phyloP scores from a whole-genome alignment of 30 jellyfish, hydroid and myxozoan species.

The Cassiopea andromeda region DNA sequence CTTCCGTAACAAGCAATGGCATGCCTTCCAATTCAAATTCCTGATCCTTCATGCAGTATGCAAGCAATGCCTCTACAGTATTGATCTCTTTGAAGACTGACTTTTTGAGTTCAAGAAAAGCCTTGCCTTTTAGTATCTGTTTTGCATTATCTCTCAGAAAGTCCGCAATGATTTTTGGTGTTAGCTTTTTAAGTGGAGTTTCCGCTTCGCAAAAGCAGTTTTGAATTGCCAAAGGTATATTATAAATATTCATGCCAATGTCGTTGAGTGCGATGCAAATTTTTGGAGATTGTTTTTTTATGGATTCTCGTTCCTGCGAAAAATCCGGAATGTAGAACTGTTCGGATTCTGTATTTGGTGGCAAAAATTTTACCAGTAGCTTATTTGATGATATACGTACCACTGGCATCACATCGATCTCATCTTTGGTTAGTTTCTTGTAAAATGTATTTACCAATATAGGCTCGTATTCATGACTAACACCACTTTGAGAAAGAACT shows the following conservation, averaged over 20 bases:
- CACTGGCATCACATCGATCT: slow-evolving; percentile 20
- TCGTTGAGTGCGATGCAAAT: slow-evolving; percentile 16
- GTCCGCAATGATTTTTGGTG: slow-evolving; percentile 49
- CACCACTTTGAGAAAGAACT: background rate
- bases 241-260: slow-evolving; percentile 51
- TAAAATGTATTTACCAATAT: slow-evolving; percentile 17
- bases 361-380: slow-evolving; percentile 2
- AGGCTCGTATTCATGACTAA: slow-evolving; percentile 27
- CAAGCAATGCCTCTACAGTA: slow-evolving; percentile 54
- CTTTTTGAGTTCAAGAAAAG: slow-evolving; percentile 1
- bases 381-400: background rate
- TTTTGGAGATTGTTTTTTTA: background rate
- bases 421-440: slow-evolving; percentile 10
- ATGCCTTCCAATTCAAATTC: slow-evolving; percentile 38
- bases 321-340: slow-evolving; percentile 40
- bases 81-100: slow-evolving; percentile 46
- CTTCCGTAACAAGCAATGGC: slow-evolving; percentile 75
- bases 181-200: slow-evolving; percentile 16
- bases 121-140: slow-evolving; percentile 19
- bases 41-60: slow-evolving; percentile 54
- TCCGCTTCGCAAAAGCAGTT: slow-evolving; percentile 42
- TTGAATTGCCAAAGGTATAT: slow-evolving; percentile 39
- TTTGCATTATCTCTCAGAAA: slow-evolving; percentile 13
- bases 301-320: background rate
- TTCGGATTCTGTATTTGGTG: slow-evolving; percentile 17